These are phyloP conservation scores for Pluvianellus socialis DNA, from an alignment of 2,113 vertebrate genomes.

Conservation along the genomic window DNA sequence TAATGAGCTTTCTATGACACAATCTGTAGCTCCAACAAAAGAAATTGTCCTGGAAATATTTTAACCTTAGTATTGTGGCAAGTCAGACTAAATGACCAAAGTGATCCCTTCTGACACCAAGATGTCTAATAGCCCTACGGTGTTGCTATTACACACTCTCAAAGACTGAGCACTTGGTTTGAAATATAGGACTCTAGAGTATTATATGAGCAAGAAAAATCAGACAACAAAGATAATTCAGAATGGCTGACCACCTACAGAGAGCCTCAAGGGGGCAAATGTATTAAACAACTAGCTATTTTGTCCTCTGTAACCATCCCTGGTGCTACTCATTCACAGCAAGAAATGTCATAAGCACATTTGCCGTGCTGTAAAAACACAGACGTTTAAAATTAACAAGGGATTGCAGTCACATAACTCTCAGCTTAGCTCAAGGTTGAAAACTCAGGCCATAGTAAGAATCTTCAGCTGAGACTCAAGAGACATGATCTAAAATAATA, in stretches of 20 bases:
- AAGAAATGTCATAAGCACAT: neutral
- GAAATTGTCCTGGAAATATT: neutral
- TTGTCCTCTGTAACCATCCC: neutral
- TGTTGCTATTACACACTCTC: neutral
- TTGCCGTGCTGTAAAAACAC: fast-evolving
- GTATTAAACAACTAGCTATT: neutral
- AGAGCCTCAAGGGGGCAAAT: neutral
- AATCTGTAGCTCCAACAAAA: neutral
- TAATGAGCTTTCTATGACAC: neutral
- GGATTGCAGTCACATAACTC: neutral
- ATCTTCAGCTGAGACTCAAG: neutral
- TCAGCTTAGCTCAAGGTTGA: neutral
- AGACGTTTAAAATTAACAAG: neutral
- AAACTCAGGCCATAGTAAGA: neutral
- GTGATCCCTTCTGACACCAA: neutral
- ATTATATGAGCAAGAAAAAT: neutral
- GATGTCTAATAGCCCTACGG: neutral
- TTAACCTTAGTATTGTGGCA: neutral
- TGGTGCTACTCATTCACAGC: neutral
- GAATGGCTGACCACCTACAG: neutral
- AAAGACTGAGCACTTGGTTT: neutral
- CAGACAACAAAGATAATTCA: neutral
- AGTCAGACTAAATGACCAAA: neutral
- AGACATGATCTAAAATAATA: neutral
- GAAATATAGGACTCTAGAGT: neutral